Conservation (phyloP, 2,797 vertebrate species). For the Oreochromis mossambicus region DNA sequence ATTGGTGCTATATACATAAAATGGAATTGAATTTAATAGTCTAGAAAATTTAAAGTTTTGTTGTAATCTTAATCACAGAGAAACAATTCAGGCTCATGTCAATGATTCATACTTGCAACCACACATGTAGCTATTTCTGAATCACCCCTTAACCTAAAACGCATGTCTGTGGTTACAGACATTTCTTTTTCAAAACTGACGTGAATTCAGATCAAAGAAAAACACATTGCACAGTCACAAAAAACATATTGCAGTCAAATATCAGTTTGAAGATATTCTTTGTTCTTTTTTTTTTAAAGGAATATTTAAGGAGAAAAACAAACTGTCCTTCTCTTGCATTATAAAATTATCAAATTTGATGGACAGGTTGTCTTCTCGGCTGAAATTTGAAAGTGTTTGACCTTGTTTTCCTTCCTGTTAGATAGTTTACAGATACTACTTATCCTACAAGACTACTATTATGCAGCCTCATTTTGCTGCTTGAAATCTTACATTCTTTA, state of each 20-base stretch:
- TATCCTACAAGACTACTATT: background rate
- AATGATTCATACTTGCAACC: background rate
- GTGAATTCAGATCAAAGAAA: background rate
- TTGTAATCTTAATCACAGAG: accelerated
- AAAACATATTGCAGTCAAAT: background rate
- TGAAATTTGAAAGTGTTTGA: background rate
- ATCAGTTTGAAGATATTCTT: background rate
- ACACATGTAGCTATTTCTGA: background rate
- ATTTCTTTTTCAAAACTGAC: accelerated
- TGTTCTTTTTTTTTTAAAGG: background rate
- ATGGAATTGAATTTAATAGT: accelerated
- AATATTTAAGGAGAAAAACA: background rate
- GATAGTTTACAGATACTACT: accelerated
- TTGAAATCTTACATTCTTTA: background rate
- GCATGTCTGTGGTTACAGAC: background rate
- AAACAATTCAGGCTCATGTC: background rate
- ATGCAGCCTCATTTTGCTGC: background rate
- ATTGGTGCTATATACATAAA: background rate
- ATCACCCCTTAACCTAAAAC: background rate
- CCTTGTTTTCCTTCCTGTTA: background rate
- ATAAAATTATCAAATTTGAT: background rate
- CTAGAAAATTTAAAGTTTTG: accelerated
- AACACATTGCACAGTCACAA: background rate
- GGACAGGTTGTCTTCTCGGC: accelerated
- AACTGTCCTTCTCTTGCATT: background rate